These are phyloP conservation scores for Dunckerocampus dactyliophorus DNA, from an alignment of 2,113 vertebrate species.

Conservation along the genomic window DNA sequence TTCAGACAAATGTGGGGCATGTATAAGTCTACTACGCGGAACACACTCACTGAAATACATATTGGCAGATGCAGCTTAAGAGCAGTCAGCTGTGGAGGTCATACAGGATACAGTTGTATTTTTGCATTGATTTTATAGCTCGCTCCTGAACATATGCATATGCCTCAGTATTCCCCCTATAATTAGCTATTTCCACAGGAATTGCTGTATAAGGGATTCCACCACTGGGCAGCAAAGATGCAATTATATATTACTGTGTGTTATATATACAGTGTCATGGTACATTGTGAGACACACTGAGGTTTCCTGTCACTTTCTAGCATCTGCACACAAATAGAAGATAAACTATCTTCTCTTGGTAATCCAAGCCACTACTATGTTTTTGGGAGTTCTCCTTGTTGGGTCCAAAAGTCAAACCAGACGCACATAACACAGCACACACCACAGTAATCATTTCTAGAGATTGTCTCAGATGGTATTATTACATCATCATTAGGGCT, in stretches of 20 bases:
- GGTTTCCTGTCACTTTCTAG: no score
- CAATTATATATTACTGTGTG: background rate
- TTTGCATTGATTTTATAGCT: constrained; percentile 25
- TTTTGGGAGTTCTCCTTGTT: background rate
- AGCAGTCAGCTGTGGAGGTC: constrained; percentile 47
- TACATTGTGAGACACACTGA: no score
- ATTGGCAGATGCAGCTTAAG: constrained; percentile 24
- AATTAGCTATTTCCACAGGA: background rate
- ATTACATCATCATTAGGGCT: background rate
- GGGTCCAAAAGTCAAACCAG: background rate
- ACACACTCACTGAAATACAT: constrained; percentile 13
- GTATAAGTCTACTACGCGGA: constrained; percentile 8
- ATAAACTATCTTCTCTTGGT: no score
- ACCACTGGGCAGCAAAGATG: background rate
- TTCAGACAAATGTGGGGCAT: constrained; percentile 30
- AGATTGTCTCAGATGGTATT: background rate
- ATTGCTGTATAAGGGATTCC: background rate
- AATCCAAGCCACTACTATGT: background rate
- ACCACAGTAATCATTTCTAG: background rate
- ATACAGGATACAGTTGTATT: constrained; percentile 40
- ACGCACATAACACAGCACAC: background rate
- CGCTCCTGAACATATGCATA: background rate
- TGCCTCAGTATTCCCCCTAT: background rate
- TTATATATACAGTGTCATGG: background rate
- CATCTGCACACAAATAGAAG: no score